These are phyloP conservation scores for Masnerella sp. DNA, from an alignment of 2,888 invertebrate species.

Conservation along the genomic window DNA sequence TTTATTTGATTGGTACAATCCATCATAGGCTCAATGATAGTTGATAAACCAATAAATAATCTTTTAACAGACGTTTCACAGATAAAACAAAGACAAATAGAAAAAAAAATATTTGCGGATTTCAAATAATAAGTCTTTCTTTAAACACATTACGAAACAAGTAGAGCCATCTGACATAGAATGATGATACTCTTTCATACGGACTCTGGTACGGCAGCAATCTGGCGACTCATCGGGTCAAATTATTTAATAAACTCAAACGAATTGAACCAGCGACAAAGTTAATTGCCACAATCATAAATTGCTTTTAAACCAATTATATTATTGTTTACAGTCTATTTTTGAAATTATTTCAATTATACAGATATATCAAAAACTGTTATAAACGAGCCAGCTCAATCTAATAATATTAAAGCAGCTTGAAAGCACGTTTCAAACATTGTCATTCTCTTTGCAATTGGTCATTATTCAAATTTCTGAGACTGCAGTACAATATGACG, in stretches of 20 bases:
- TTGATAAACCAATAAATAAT: no score
- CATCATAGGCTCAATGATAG: no score
- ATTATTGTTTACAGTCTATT: neutral
- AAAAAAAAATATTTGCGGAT: neutral
- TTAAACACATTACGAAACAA: neutral
- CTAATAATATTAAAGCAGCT: neutral
- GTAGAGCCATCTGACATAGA: slow-evolving; percentile 25
- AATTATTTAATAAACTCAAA: neutral
- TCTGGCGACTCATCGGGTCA: neutral
- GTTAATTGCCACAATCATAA: neutral
- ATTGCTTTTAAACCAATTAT: neutral
- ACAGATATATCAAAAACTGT: no score
- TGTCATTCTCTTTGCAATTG: slow-evolving; percentile 49
- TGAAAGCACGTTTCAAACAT: slow-evolving; percentile 36
- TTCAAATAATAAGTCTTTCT: no score
- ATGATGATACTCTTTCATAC: slow-evolving; percentile 10
- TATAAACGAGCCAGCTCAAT: no score
- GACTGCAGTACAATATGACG: slow-evolving; percentile 43
- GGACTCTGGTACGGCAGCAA: slow-evolving; percentile 12
- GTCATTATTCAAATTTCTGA: slow-evolving; percentile 54
- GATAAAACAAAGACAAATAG: neutral
- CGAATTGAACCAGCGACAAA: neutral
- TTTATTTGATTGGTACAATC: no score
- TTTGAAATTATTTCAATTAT: neutral
- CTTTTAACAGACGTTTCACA: no score